phyloP scores from a whole-genome alignment of 2,888 invertebrate species.

The Endotricha flammealis region DNA sequence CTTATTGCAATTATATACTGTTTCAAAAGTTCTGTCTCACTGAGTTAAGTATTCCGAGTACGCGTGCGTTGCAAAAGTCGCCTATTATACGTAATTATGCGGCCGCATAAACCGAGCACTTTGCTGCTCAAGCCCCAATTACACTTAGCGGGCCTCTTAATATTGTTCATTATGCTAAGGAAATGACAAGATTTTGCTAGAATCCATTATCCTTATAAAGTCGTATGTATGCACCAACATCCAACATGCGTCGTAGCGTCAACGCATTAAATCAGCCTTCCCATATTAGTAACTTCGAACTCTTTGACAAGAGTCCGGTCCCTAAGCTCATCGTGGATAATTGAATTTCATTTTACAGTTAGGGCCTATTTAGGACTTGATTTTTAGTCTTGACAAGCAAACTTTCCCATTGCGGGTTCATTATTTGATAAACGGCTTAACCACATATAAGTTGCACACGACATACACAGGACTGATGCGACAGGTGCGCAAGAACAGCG shows the following conservation, averaged over 20 bases:
- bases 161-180: conserved; percentile 70
- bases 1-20: conserved; percentile 46
- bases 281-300: conserved; percentile 25
- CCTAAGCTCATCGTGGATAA: too few species aligned
- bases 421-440: too few species aligned
- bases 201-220: conserved; percentile 57
- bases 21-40: conserved; percentile 60
- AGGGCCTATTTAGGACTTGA: too few species aligned
- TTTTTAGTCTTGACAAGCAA: too few species aligned
- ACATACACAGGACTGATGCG: too few species aligned
- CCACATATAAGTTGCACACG: too few species aligned
- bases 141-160: conserved; percentile 65
- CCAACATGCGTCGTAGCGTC: conserved; percentile 14
- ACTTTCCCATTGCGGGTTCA: too few species aligned
- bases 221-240: conserved; percentile 23
- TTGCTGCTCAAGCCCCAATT: conserved; percentile 64
- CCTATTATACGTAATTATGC: conserved; percentile 71
- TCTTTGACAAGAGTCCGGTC: too few species aligned
- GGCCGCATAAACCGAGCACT: conserved; percentile 67
- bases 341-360: too few species aligned
- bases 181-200: conserved; percentile 66
- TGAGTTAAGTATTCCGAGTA: conserved; percentile 59
- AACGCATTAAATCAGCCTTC: conserved; percentile 27
- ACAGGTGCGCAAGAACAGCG: too few species aligned
- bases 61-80: conserved; percentile 66